These are phyloP conservation scores for Pogonocichla stellata DNA, from an alignment of 2,113 vertebrate species.

Conservation along the genomic window DNA sequence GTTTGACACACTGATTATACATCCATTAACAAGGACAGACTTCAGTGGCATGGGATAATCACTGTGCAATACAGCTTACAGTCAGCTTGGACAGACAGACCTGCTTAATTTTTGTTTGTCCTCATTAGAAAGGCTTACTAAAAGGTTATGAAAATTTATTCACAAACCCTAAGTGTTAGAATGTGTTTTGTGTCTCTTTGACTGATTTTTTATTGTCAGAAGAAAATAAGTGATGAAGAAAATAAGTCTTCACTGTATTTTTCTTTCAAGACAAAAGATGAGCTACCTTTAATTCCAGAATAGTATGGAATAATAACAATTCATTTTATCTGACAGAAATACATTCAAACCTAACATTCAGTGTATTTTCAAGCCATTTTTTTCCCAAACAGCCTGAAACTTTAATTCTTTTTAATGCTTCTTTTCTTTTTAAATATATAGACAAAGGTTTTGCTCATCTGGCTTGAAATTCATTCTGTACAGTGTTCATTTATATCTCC, in stretches of 20 bases:
- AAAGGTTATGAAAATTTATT: neutral
- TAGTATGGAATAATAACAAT: neutral
- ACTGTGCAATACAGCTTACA: neutral
- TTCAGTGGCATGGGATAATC: neutral
- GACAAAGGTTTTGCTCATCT: neutral
- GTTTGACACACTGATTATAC: neutral
- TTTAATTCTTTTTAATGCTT: neutral
- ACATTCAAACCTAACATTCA: neutral
- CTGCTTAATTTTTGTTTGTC: neutral
- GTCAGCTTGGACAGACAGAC: neutral
- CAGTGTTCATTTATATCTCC: neutral
- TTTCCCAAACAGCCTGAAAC: neutral
- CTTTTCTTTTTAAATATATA: neutral
- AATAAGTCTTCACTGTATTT: neutral
- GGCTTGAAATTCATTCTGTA: neutral
- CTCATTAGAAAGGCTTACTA: neutral
- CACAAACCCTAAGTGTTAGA: accelerated
- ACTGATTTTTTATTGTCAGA: neutral
- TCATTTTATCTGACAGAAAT: neutral
- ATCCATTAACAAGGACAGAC: neutral
- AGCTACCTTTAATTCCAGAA: neutral
- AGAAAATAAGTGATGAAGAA: neutral
- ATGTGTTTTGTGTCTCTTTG: neutral
- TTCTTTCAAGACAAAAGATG: neutral
- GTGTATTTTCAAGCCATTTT: neutral